A percentile compares a stretch with the other conserved stretches of the same genome.
These are phyloP conservation scores for Gastrophryne carolinensis DNA, from an alignment of 2,797 vertebrate species.

Conservation along the genomic window DNA sequence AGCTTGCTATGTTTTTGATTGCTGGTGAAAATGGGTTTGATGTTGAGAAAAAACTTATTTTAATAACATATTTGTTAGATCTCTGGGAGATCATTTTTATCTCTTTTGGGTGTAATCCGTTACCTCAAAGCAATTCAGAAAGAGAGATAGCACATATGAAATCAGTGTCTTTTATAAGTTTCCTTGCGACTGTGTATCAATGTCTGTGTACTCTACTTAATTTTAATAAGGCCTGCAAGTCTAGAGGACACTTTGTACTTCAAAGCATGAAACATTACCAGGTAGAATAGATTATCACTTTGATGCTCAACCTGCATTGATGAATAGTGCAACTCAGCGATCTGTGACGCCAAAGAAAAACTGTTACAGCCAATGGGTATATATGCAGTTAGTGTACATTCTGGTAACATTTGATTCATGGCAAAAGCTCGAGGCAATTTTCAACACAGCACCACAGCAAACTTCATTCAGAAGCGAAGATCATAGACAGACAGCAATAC, in stretches of 20 bases:
- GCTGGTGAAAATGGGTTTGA: too few species aligned
- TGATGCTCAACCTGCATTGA: conserved; percentile 13
- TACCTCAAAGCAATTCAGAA: not conserved
- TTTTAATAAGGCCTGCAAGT: not conserved
- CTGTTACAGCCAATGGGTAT: not conserved
- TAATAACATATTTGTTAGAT: not conserved
- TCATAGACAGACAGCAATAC: not conserved
- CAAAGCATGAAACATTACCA: not conserved
- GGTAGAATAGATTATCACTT: conserved; percentile 12
- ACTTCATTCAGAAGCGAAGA: not conserved
- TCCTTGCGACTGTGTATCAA: not conserved
- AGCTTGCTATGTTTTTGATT: too few species aligned
- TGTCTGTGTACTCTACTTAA: not conserved
- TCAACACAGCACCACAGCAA: conserved; percentile 7
- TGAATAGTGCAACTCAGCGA: conserved; percentile 1
- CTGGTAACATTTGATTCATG: conserved; percentile 5
- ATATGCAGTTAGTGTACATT: not conserved
- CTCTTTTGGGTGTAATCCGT: not conserved
- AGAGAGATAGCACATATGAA: not conserved
- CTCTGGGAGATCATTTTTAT: not conserved
- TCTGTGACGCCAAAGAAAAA: conserved; percentile 5
- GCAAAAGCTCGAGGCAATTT: not conserved
- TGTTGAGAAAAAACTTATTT: too few species aligned
- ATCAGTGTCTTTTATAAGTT: not conserved
- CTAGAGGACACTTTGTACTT: conserved; percentile 27